These are phyloP conservation scores for Leptinotarsa haldemani DNA, from an alignment of 2,888 invertebrate species.

Conservation along the genomic window DNA sequence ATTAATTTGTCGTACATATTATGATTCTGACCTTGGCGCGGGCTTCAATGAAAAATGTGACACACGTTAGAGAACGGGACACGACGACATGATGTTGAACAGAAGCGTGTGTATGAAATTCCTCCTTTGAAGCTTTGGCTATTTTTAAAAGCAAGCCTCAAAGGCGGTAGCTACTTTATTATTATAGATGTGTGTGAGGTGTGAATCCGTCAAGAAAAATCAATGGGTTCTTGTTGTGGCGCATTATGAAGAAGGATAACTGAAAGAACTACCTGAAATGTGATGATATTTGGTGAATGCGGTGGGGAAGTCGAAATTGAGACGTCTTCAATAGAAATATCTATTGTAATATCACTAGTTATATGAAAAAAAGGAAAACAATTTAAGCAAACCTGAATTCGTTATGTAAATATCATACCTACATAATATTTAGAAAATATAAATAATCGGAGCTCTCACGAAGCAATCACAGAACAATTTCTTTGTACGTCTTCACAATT, in stretches of 20 bases:
- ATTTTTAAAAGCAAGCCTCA: constrained; percentile 1
- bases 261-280: too few species aligned
- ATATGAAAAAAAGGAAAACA: too few species aligned
- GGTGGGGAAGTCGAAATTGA: neutral
- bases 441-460: too few species aligned
- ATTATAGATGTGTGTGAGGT: neutral
- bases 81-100: neutral
- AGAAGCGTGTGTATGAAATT: constrained; percentile 1
- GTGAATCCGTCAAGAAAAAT: neutral
- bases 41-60: constrained; percentile 13
- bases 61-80: neutral
- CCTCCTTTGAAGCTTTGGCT: neutral
- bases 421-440: too few species aligned
- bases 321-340: too few species aligned
- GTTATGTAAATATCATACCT: too few species aligned
- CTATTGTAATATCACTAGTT: too few species aligned
- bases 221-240: neutral
- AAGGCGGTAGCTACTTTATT: neutral
- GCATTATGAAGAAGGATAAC: neutral
- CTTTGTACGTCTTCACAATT: too few species aligned
- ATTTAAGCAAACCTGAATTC: too few species aligned
- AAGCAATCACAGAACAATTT: too few species aligned
- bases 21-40: constrained; percentile 5
- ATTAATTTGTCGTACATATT: constrained; percentile 13
- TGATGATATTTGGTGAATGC: too few species aligned